Evolutionary conservation across 2,797 vertebrate genomes (phyloP), one percentile per base, ranked within the genome.

Genomic region (Myotis daubentonii): DNA sequence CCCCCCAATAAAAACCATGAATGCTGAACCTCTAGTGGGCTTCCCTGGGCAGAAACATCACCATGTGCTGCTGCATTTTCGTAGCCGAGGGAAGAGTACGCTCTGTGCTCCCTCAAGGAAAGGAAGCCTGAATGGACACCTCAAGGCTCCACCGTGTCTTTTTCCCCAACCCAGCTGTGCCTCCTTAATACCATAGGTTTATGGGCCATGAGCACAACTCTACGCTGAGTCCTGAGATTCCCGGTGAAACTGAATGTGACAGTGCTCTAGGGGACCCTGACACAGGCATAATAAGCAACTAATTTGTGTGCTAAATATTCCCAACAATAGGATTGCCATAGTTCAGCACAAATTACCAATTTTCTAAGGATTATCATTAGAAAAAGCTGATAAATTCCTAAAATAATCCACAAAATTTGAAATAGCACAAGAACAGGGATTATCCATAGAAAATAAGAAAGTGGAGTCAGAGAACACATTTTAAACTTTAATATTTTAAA

Each of bases 21-120:
- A 30, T 20, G 9, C 8, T 15, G 49, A 62, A 22, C 6, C 41
- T 60, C 49, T 11, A 66, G 15, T 19, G 38, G 33, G 41, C 65
- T 47, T n/a, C 41, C n/a, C n/a, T 15, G 1, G 41, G 71, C 57
- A 86, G 47, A 78, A 76, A 36, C 17, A 5, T 17, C 15, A 6
- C 47, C 5, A 3, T 0, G 1, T 3, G 2, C 13, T 5, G 3
- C 23, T 57, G 36, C 6, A n/a, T 57, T 47, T 36, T 30, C 0
- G 0, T 16, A 89, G 49, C 57, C 36, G 33, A 41, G 53, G 60
- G 6, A 19, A 30, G 41, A 23, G 23, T 12, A 20, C 3, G 0
- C 30, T 44, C 11, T 1, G 41, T 17, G n/a, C 38, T 2, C 17
- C 20, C 44, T 33, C 16, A 3, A 0, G 25, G 12, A 9, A n/a